These are phyloP conservation scores for Kryptolebias marmoratus DNA, from an alignment of 2,113 vertebrate species.

Conservation along the genomic window DNA sequence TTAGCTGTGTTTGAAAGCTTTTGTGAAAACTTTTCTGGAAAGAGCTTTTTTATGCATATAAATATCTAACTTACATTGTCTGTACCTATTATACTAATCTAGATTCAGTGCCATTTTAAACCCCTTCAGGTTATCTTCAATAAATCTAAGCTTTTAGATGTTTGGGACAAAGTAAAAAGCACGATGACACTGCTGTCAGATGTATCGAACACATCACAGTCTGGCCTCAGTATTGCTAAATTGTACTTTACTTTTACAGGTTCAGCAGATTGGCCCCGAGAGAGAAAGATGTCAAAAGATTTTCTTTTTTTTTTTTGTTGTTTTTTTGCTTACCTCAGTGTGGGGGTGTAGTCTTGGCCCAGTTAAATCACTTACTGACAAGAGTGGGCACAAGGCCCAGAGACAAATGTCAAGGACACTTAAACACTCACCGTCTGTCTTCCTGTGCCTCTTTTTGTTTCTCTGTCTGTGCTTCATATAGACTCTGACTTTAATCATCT, in stretches of 20 bases:
- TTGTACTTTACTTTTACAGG: constrained; percentile 14
- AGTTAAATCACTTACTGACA: constrained; percentile 70
- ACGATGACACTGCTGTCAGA: constrained; percentile 6
- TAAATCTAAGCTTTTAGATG: constrained; percentile 20
- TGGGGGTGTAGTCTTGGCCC: constrained; percentile 62
- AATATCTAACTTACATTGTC: constrained; percentile 56
- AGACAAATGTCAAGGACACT: constrained; percentile 72
- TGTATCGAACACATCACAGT: constrained; percentile 14
- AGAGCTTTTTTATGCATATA: constrained; percentile 59
- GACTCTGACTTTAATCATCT: constrained; percentile 35
- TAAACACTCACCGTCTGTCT: constrained; percentile 51
- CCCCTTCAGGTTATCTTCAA: constrained; percentile 4
- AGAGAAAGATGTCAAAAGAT: constrained; percentile 36
- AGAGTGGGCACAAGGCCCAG: constrained; percentile 52
- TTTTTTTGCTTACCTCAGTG: constrained; percentile 37
- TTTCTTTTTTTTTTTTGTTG: constrained; percentile 12
- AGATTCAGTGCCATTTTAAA: constrained; percentile 50
- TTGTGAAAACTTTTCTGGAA: constrained; percentile 76
- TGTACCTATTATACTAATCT: constrained; percentile 7
- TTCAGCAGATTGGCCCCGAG: constrained; percentile 27
- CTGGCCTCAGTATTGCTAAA: not conserved
- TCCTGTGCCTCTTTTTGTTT: constrained; percentile 1
- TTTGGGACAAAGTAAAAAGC: constrained; percentile 7
- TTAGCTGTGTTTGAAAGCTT: constrained; percentile 40
- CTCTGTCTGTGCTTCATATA: constrained; percentile 18